Conservation (phyloP, 2,113 vertebrate species). For the Vulpes lagopus region DNA sequence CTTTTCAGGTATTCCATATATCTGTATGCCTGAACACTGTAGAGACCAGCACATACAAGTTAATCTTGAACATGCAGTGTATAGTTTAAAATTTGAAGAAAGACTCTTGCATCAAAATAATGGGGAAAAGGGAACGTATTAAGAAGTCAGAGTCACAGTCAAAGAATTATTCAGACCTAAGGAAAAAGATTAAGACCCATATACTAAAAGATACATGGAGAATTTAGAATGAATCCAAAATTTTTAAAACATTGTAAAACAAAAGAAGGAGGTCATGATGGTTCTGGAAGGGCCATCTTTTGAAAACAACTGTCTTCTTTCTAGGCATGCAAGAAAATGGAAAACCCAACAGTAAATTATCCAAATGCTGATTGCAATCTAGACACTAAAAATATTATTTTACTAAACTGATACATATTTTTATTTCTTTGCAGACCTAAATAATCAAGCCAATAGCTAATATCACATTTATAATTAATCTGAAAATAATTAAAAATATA, state of each 20-base stretch:
- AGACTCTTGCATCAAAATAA: neutral
- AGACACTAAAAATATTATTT: neutral
- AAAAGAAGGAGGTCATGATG: neutral
- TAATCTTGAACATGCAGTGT: neutral
- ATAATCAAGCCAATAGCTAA: neutral
- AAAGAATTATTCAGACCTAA: conserved; percentile 13
- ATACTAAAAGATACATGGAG: neutral
- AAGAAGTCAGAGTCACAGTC: neutral
- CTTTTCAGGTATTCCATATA: neutral
- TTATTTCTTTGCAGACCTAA: neutral
- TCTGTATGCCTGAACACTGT: neutral
- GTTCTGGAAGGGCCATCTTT: neutral
- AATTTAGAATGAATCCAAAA: neutral
- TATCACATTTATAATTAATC: neutral
- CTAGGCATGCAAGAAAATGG: neutral
- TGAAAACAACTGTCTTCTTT: neutral
- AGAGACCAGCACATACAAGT: neutral
- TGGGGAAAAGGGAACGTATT: neutral
- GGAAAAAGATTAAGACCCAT: neutral
- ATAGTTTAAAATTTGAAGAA: neutral
- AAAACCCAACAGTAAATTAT: neutral
- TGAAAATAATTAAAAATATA: neutral
- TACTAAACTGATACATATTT: neutral
- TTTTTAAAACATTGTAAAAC: neutral
- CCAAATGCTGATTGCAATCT: neutral